Conservation (phyloP, 2,113 vertebrate genomes). For the Candoia aspera region DNA sequence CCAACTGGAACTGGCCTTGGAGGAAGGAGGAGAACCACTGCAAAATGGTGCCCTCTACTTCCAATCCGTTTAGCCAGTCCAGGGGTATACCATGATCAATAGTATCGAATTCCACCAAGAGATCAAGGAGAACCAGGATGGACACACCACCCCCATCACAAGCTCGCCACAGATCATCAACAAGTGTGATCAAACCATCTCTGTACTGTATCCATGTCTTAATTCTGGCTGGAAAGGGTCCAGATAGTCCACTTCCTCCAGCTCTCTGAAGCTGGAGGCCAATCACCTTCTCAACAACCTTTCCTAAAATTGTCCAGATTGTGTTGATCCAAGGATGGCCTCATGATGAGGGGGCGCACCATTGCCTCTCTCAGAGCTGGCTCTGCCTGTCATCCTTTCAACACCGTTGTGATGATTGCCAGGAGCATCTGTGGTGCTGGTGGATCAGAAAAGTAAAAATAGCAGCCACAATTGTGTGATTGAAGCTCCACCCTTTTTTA, state of each 20-base stretch:
- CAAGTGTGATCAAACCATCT: neutral
- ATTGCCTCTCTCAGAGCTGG: neutral
- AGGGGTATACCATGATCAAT: neutral
- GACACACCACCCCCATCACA: neutral
- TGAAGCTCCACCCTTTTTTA: neutral
- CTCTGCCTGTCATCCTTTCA: neutral
- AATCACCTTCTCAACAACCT: neutral
- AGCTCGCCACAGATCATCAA: neutral
- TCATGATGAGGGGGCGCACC: neutral
- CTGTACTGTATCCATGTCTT: neutral
- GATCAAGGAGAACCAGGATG: neutral
- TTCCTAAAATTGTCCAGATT: neutral
- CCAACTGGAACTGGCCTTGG: neutral
- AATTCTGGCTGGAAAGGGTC: neutral
- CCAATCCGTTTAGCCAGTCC: neutral
- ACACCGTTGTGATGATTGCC: neutral
- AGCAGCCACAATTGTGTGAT: neutral
- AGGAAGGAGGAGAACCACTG: neutral
- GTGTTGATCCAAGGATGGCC: neutral
- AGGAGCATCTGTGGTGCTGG: neutral
- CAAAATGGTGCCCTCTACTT: neutral
- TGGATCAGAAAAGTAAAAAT: too few species aligned
- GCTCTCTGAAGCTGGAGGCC: neutral
- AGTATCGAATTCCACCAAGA: neutral
- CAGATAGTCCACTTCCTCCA: neutral